Conservation (phyloP, 2,113 vertebrate genomes). For the Gnathonemus longibarbis region DNA sequence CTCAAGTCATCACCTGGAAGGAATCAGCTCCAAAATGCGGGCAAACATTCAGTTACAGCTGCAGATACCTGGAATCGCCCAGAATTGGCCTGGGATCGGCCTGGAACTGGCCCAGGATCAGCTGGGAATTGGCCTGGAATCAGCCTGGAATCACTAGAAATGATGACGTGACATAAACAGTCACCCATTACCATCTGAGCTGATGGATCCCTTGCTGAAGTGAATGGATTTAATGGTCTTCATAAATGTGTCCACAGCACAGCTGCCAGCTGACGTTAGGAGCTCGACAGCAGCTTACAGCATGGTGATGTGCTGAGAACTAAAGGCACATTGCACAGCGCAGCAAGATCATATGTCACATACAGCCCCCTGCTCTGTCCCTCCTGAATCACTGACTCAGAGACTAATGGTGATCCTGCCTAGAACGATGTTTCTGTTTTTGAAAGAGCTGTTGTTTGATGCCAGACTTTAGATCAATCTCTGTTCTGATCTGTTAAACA, state of each 20-base stretch:
- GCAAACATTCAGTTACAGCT: slow-evolving; percentile 2
- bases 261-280: background rate
- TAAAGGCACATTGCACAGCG: background rate
- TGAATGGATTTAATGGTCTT: slow-evolving; percentile 4
- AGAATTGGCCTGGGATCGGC: background rate
- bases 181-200: background rate
- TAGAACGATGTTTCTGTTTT: background rate
- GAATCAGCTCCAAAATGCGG: background rate
- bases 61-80: background rate
- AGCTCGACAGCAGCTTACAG: background rate
- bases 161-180: background rate
- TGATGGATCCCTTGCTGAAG: background rate
- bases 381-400: background rate
- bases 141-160: background rate
- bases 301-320: background rate
- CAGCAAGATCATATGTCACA: background rate
- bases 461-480: background rate
- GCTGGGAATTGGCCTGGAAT: background rate
- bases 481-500: background rate
- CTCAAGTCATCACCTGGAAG: background rate
- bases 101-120: background rate
- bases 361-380: background rate
- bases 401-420: background rate
- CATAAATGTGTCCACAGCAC: background rate
- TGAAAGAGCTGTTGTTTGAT: background rate